Evolutionary conservation across 2,888 invertebrate genomes (phyloP), one percentile per base, ranked within the genome.

Genomic region (Xylophagus ater): DNA sequence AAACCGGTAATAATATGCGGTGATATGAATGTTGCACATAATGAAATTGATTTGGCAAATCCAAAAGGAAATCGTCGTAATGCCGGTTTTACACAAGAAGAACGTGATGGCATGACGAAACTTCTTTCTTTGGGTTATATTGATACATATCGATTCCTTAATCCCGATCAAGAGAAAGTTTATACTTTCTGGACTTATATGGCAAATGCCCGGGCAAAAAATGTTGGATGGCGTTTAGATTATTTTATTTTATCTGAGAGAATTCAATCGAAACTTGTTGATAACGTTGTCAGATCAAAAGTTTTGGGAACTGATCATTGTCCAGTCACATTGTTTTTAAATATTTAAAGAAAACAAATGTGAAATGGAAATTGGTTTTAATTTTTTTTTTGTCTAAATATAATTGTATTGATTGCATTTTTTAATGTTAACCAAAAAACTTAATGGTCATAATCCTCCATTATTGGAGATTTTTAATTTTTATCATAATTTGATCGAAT

Each of bases 171-270:
- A 53, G 76, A 72, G 5, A 81, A 72, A 7, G 83, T 81, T 2
- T 98, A 93, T 61, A 88, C 94, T 0, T 98, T 86, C 63, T 98
- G 97, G 97, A 81, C 90, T 1, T 96, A 92, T 59, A 84, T 96
- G 76, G 70, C 68, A 45, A 90, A 89, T 61, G 74, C 88, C 6
- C 72, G 97, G 36, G 70, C 78, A 8, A 92, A 84, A 56, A 92
- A 98, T 67, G 75, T 92, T 47, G 98, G 98, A 61, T 99, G 97
- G 94, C 76, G 98, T 53, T 67, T 98, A 57, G 98, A 98, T 66
- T 98, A 98, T 64, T 96, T 89, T 60, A 72, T 98, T 36, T 67
- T 90, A 7, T 94, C 96, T 0, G 72, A 92, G 53, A 72, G 83
- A 37, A 69, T 96, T 17, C 58, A 78, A 49, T 68, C 79, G 2